A percentile compares a stretch with the other conserved stretches of the same genome.
phyloP scores from a whole-genome alignment of 2,797 vertebrate genomes.

The Sciaenops ocellatus region DNA sequence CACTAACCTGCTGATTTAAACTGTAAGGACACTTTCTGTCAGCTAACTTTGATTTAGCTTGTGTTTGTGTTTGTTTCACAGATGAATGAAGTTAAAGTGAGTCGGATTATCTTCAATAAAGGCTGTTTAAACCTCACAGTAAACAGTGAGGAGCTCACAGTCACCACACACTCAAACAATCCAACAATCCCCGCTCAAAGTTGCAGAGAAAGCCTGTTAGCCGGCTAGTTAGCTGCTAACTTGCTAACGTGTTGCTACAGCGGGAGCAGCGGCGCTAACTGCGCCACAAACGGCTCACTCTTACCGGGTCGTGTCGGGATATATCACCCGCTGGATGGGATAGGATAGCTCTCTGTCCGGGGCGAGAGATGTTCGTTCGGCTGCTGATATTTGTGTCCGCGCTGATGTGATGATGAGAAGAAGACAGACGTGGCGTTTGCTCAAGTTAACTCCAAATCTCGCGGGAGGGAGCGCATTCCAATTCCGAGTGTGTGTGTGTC shows the following conservation, averaged over 20 bases:
- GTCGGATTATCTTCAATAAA: too few species aligned
- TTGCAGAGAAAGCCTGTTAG: constrained; percentile 11
- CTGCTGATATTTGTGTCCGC: constrained; percentile 6
- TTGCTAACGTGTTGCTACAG: constrained; percentile 48
- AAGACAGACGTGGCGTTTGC: constrained; percentile 78
- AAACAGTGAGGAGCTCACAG: too few species aligned
- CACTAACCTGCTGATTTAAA: too few species aligned
- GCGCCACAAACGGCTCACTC: fast-evolving
- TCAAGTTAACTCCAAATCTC: constrained; percentile 69
- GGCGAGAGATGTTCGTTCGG: neutral
- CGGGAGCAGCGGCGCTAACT: neutral
- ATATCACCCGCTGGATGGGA: constrained; percentile 7
- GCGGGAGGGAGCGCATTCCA: constrained; percentile 61
- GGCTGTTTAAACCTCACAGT: too few species aligned
- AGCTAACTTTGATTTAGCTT: too few species aligned
- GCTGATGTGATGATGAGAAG: constrained; percentile 52
- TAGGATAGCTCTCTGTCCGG: neutral
- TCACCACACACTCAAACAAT: constrained; percentile 12
- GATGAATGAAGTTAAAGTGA: too few species aligned
- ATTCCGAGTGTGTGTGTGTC: neutral
- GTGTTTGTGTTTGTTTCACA: too few species aligned
- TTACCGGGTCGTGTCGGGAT: constrained; percentile 53
- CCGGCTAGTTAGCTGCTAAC: constrained; percentile 40
- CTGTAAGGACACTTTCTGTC: too few species aligned
- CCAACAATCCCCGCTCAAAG: neutral